Conservation (phyloP, 2,113 vertebrate genomes). For the Philantomba maxwellii region DNA sequence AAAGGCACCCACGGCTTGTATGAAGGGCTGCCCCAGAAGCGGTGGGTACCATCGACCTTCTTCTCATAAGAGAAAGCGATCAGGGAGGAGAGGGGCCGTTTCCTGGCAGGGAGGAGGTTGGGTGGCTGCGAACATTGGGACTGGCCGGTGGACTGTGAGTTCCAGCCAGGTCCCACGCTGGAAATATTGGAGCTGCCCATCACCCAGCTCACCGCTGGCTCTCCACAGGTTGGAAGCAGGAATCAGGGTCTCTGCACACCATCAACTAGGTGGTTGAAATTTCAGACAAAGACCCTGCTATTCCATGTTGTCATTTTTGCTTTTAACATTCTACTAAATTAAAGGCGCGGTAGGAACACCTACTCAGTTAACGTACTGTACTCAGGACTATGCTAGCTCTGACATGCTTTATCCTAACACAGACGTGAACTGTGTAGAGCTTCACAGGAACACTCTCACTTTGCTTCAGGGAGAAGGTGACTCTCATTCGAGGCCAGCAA, state of each 20-base stretch:
- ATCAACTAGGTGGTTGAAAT: background rate
- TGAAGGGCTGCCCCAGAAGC: background rate
- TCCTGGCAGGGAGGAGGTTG: background rate
- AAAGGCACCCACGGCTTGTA: slow-evolving; percentile 5
- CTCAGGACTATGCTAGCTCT: background rate
- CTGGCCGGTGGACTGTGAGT: background rate
- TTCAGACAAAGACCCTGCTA: background rate
- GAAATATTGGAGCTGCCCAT: background rate
- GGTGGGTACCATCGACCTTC: background rate
- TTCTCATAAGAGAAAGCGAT: background rate
- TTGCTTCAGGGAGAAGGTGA: background rate
- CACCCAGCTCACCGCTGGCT: background rate
- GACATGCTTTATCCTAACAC: background rate
- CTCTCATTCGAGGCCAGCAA: background rate
- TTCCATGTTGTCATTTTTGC: background rate
- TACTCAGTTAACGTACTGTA: background rate
- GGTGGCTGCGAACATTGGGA: background rate
- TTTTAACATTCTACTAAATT: slow-evolving; percentile 14
- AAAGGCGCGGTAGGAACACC: background rate
- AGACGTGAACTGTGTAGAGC: background rate
- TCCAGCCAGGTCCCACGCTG: background rate
- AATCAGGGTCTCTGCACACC: background rate
- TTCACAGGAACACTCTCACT: background rate
- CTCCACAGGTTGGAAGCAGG: background rate
- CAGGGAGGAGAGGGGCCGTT: background rate